Conservation (phyloP, 2,888 invertebrate species). For the Aradus depressus region DNA sequence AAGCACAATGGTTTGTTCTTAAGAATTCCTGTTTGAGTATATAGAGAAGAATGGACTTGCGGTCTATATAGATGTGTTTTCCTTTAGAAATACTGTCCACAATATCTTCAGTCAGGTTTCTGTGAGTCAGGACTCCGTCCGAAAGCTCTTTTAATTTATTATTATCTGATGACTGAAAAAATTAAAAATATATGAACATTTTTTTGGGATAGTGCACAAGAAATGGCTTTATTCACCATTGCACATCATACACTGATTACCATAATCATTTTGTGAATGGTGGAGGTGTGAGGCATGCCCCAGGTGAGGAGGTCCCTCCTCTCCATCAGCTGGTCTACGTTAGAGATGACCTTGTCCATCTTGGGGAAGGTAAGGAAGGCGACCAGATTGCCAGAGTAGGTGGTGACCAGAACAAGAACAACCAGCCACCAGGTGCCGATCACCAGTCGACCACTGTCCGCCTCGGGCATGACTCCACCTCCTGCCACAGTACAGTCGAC, state of each 20-base stretch:
- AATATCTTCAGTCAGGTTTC: constrained; percentile 38
- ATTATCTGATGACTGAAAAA: constrained; percentile 46
- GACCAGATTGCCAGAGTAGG: constrained; percentile 84
- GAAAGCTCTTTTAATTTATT: constrained; percentile 47
- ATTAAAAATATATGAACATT: constrained; percentile 12
- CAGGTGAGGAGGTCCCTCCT: constrained; percentile 50
- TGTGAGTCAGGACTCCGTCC: constrained; percentile 44
- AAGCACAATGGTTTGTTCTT: constrained; percentile 58
- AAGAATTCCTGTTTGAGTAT: constrained; percentile 58
- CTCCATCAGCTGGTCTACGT: constrained; percentile 46
- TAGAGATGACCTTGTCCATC: constrained; percentile 58
- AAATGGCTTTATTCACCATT: no score
- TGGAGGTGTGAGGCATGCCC: constrained; percentile 65
- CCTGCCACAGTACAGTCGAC: no score
- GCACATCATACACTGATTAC: no score
- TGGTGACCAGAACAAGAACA: constrained; percentile 77
- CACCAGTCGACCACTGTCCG: constrained; percentile 73
- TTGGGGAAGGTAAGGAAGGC: constrained; percentile 87
- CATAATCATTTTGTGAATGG: constrained; percentile 51
- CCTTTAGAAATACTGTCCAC: constrained; percentile 51
- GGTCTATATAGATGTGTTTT: constrained; percentile 66
- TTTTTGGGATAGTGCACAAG: no score
- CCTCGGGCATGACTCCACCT: constrained; percentile 73
- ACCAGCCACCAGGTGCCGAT: constrained; percentile 89
- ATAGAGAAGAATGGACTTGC: constrained; percentile 64